Conservation (phyloP, 2,888 invertebrate genomes). For the Tortrix viridana region DNA sequence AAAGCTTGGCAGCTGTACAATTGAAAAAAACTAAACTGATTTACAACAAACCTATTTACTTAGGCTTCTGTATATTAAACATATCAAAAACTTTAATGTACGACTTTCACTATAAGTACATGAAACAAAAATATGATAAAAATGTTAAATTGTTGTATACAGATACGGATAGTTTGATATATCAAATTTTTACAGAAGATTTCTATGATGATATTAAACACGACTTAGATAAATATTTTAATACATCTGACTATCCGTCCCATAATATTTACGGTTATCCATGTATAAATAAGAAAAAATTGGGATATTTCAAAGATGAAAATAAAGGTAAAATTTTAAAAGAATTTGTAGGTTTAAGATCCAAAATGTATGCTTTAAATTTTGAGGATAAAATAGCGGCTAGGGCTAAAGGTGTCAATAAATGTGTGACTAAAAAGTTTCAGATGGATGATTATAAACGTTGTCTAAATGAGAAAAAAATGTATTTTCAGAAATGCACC, state of each 20-base stretch:
- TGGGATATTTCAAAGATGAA: too few relatives aligned
- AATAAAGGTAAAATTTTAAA: too few relatives aligned
- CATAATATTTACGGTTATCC: conserved; percentile 49
- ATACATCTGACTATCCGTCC: conserved; percentile 48
- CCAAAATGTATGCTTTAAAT: conserved; percentile 48
- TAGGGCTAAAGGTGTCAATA: too few relatives aligned
- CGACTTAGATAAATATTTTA: conserved; percentile 41
- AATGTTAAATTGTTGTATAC: conserved; percentile 41
- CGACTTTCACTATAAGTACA: too few relatives aligned
- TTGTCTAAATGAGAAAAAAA: conserved; percentile 38
- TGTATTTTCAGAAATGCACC: conserved; percentile 31
- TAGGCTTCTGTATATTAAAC: conserved; percentile 30
- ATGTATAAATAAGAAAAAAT: conserved; percentile 47
- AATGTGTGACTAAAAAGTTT: conserved; percentile 39
- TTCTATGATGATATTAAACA: conserved; percentile 45
- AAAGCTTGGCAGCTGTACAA: conserved; percentile 30
- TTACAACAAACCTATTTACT: conserved; percentile 36
- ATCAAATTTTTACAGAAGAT: conserved; percentile 42
- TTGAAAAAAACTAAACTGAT: conserved; percentile 18
- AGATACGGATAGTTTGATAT: conserved; percentile 47
- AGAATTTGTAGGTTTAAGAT: conserved; percentile 47
- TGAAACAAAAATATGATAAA: conserved; percentile 21
- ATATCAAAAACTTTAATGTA: conserved; percentile 35
- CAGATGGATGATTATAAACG: conserved; percentile 39
- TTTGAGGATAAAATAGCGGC: conserved; percentile 42